phyloP scores from a whole-genome alignment of 2,888 invertebrate species.

The Hyposoter dolosus region DNA sequence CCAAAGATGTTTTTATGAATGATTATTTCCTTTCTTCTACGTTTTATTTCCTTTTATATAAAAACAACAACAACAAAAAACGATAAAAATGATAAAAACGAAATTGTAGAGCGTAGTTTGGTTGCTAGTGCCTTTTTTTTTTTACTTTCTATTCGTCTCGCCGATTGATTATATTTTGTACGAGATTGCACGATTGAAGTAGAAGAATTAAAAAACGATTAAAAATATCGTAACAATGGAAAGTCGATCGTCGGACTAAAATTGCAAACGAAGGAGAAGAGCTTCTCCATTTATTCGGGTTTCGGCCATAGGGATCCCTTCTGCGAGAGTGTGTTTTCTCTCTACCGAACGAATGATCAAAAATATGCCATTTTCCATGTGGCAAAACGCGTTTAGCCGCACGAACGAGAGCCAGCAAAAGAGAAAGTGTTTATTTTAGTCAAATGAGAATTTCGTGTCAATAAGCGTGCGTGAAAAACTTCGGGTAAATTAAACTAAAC shows the following conservation, averaged over 20 bases:
- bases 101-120: constrained; percentile 55
- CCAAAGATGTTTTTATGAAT: constrained; percentile 81
- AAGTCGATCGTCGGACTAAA: constrained; percentile 16
- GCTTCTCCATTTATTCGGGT: constrained; percentile 7
- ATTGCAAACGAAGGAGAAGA: background rate
- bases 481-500: constrained; percentile 35
- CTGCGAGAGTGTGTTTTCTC: background rate
- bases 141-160: constrained; percentile 58
- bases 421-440: constrained; percentile 41
- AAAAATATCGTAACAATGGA: constrained; percentile 34
- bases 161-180: constrained; percentile 48
- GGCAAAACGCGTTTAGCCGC: constrained; percentile 40
- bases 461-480: constrained; percentile 10
- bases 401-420: background rate
- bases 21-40: constrained; percentile 63
- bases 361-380: constrained; percentile 44
- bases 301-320: constrained; percentile 45
- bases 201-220: background rate
- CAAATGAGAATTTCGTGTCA: constrained; percentile 38
- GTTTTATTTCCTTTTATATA: constrained; percentile 68
- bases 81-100: constrained; percentile 45
- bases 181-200: background rate
- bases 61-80: constrained; percentile 48
- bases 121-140: constrained; percentile 56
- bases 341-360: constrained; percentile 26